Evolutionary conservation across 2,113 vertebrate species (phyloP), one percentile per base, ranked within the genome.

Genomic region (Bujurquina vittata): DNA sequence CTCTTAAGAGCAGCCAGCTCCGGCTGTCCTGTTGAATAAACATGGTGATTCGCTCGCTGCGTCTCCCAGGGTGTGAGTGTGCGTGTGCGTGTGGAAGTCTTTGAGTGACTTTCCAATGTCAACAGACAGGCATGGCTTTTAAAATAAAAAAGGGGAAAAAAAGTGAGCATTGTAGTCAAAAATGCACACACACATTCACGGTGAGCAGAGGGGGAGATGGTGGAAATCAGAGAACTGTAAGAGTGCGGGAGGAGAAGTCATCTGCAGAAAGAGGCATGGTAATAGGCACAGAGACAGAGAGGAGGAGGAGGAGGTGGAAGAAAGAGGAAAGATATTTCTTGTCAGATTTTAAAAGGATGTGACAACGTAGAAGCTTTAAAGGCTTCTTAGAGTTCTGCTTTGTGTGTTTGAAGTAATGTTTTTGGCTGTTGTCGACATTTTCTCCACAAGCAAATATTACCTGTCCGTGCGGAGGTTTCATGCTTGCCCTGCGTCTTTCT

Each of bases 1-100:
- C 82, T 81, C 78, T 80, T 89, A 85, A 87, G 81, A 87, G 88
- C 84, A 81, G 65, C 77, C 75, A 22, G 62, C 79, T 57, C 74
- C 1, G 22, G 11, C 59, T 81, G 86, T 87, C 84, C 84, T 86
- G 54, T 67, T 85, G 81, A 90, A 92, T 90, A 86, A 83, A 89
- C 84, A 90, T 84, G 63, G 80, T 4, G 84, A 77, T 84, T 83
- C 7, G 33, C 81, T 63, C 69, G 14, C 46, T 4, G 23, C 40
- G 73, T 83, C 84, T 91, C 63, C 5, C 37, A 76, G 79, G 80
- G 73, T 60, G 61, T 29, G 49, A n/a, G 75, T 4, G 14, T 83
- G 81, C 54, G 1, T 40, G 81, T 17, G 52, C 54, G 1, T 40
- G 81, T 17, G 52, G 52, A 22, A 60, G 83, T 77, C 80, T 87